Conservation (phyloP, 1,140 invertebrate genomes). For the Tetraneura akinire region DNA sequence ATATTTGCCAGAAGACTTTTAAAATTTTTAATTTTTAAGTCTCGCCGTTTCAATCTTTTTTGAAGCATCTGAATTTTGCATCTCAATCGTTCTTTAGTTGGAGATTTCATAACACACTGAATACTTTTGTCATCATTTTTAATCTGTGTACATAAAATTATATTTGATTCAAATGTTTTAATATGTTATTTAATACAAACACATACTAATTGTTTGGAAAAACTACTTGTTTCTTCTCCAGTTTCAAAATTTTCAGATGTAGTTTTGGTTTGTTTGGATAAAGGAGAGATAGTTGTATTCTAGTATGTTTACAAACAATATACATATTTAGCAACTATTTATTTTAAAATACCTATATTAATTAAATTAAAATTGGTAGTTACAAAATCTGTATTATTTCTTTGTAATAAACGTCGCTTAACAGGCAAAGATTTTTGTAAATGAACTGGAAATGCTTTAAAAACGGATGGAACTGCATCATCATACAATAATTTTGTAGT, state of each 20-base stretch:
- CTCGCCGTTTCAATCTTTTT: not conserved
- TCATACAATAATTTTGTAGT: not conserved
- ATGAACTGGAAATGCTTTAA: not conserved
- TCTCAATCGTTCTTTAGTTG: not conserved
- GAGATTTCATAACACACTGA: not conserved
- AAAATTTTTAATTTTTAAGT: slow-evolving; percentile 1
- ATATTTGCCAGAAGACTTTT: not conserved
- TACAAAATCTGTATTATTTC: not conserved
- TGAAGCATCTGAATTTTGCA: not conserved
- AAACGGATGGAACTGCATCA: not conserved
- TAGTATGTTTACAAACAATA: not conserved
- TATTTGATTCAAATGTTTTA: not conserved
- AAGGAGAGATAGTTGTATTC: not conserved
- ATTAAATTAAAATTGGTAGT: not conserved
- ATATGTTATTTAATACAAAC: not conserved
- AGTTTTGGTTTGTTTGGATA: not conserved
- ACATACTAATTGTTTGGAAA: not conserved
- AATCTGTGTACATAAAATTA: not conserved
- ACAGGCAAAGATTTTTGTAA: not conserved
- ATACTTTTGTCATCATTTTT: not conserved
- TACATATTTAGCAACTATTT: too few relatives aligned
- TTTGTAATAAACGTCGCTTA: not conserved
- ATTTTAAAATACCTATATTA: too few relatives aligned
- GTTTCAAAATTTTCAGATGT: not conserved
- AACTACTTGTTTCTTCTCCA: not conserved